Conservation (phyloP, 2,888 invertebrate genomes). For the Helicoverpa assulta region DNA sequence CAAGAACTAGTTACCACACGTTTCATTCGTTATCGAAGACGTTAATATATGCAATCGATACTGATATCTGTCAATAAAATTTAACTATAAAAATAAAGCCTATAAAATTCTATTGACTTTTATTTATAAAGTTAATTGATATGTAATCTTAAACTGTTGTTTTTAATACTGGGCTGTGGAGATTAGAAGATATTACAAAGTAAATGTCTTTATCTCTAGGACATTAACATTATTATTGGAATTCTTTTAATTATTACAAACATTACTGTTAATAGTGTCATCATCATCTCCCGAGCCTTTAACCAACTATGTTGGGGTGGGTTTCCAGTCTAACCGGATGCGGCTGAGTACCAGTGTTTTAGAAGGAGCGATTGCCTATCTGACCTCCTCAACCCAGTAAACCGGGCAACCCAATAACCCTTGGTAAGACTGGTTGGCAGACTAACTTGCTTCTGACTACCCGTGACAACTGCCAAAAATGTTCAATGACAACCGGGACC, state of each 20-base stretch:
- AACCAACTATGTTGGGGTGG: too few relatives aligned
- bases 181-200: constrained; percentile 17
- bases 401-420: too few relatives aligned
- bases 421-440: too few relatives aligned
- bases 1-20: constrained; percentile 43
- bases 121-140: constrained; percentile 53
- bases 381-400: too few relatives aligned
- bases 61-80: constrained; percentile 56
- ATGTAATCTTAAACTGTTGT: constrained; percentile 48
- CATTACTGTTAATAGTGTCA: constrained; percentile 6
- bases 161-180: constrained; percentile 21
- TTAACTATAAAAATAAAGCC: constrained; percentile 40
- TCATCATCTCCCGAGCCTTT: too few relatives aligned
- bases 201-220: constrained; percentile 28
- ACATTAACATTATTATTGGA: constrained; percentile 20
- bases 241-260: constrained; percentile 27
- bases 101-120: constrained; percentile 47
- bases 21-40: constrained; percentile 24
- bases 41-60: constrained; percentile 51
- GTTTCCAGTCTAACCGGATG: too few relatives aligned
- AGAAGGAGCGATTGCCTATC: too few relatives aligned
- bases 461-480: too few relatives aligned
- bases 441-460: too few relatives aligned
- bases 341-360: too few relatives aligned
- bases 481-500: too few relatives aligned